phyloP scores from a whole-genome alignment of 2,797 vertebrate genomes.

The Ambastaia sidthimunki region DNA sequence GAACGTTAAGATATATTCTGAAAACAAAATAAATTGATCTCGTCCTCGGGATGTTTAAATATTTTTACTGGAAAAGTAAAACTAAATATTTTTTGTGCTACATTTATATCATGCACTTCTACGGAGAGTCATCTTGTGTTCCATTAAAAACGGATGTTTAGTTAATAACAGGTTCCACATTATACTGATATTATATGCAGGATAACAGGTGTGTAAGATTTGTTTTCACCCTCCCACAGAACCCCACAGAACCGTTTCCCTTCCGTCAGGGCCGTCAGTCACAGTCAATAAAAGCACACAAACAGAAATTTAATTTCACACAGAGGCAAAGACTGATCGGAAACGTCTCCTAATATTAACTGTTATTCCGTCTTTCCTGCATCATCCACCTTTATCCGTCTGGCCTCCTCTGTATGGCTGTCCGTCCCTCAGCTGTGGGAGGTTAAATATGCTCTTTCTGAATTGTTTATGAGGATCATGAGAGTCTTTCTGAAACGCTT shows the following conservation, averaged over 20 bases:
- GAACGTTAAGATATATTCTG: too few relatives aligned
- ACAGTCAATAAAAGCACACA: conserved; percentile 35
- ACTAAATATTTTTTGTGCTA: not conserved
- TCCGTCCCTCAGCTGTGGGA: conserved; percentile 5
- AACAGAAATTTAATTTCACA: conserved; percentile 57
- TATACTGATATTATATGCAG: not conserved
- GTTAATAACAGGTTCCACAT: not conserved
- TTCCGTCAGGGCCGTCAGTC: conserved; percentile 45
- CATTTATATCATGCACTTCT: not conserved
- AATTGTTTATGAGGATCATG: conserved; percentile 50
- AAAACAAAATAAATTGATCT: too few relatives aligned
- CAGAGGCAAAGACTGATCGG: conserved; percentile 41
- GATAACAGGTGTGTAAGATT: conserved; percentile 33
- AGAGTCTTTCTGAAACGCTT: not conserved
- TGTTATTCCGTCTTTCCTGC: conserved; percentile 20
- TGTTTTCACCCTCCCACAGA: not conserved
- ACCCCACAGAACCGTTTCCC: conserved; percentile 17
- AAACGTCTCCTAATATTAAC: conserved; percentile 49
- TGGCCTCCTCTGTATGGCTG: conserved; percentile 10
- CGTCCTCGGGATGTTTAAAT: too few relatives aligned
- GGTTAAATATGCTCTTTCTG: conserved; percentile 37
- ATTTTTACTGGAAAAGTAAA: too few relatives aligned
- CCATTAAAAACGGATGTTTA: not conserved
- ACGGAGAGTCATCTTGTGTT: not conserved
- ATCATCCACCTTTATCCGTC: conserved; percentile 21